These are phyloP conservation scores for Scaptomyza hsui DNA, from an alignment of 1,140 invertebrate genomes.

Conservation along the genomic window DNA sequence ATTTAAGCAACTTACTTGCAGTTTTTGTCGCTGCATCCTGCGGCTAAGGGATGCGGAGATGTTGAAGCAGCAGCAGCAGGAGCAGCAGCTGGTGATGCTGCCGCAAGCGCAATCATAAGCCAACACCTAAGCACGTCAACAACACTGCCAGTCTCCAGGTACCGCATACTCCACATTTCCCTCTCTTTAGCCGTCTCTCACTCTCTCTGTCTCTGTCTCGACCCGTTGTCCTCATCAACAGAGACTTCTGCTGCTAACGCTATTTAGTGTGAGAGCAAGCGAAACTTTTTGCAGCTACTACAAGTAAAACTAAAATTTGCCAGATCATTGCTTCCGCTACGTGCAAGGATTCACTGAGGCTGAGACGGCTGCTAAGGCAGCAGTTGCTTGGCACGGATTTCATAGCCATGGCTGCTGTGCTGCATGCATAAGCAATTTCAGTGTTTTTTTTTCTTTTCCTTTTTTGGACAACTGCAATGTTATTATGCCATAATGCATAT, in stretches of 20 bases:
- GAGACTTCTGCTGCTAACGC: slow-evolving; percentile 39
- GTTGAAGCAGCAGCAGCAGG: slow-evolving; percentile 1
- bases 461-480: slow-evolving; percentile 41
- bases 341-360: slow-evolving; percentile 64
- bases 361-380: not conserved
- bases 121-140: slow-evolving; percentile 82
- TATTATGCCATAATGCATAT: slow-evolving; percentile 70
- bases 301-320: slow-evolving; percentile 81
- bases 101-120: slow-evolving; percentile 75
- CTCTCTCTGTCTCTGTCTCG: too few species aligned
- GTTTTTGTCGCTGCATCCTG: slow-evolving; percentile 72
- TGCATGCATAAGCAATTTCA: slow-evolving; percentile 44
- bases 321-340: slow-evolving; percentile 81
- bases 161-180: not conserved
- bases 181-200: not conserved
- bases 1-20: slow-evolving; percentile 81
- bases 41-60: slow-evolving; percentile 28
- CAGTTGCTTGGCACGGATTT: slow-evolving; percentile 56
- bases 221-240: slow-evolving; percentile 50
- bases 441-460: slow-evolving; percentile 1
- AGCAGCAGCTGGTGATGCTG: slow-evolving; percentile 59
- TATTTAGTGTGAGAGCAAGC: slow-evolving; percentile 68
- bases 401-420: slow-evolving; percentile 29
- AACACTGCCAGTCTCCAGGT: slow-evolving; percentile 54
- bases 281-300: slow-evolving; percentile 74